These are phyloP conservation scores for Nebria ingens DNA, from an alignment of 1,140 invertebrate species.

Conservation along the genomic window DNA sequence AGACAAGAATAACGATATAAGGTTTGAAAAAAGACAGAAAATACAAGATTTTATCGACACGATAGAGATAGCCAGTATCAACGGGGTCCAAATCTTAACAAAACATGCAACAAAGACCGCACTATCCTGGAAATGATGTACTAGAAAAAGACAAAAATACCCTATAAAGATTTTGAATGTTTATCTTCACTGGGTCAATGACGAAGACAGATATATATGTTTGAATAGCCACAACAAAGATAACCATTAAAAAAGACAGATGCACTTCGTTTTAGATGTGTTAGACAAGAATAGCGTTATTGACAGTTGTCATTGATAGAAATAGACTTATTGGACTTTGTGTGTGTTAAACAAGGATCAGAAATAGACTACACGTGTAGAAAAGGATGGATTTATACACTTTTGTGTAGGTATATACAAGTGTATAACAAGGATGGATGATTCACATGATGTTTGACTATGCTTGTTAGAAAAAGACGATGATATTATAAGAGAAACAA, in stretches of 20 bases:
- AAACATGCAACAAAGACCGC: no score
- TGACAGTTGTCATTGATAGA: no score
- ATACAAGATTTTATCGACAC: background rate
- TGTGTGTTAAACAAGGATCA: no score
- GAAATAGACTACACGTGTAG: no score
- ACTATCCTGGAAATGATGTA: background rate
- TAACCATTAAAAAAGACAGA: background rate
- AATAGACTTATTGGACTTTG: no score
- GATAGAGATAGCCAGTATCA: background rate
- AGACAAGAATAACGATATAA: background rate
- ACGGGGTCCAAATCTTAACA: background rate
- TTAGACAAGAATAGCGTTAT: background rate
- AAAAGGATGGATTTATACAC: no score
- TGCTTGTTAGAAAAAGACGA: no score
- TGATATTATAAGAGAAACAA: no score
- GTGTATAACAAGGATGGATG: no score
- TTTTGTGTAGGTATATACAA: no score
- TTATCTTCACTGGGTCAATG: background rate
- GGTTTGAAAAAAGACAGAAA: background rate
- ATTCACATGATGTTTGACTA: no score
- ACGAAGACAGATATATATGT: background rate
- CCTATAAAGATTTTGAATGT: background rate
- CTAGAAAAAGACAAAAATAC: background rate
- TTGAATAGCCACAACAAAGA: background rate
- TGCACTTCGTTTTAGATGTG: background rate